Evolutionary conservation across 2,888 invertebrate species (phyloP).

Genomic region (Oscheius myriophilus): DNA sequence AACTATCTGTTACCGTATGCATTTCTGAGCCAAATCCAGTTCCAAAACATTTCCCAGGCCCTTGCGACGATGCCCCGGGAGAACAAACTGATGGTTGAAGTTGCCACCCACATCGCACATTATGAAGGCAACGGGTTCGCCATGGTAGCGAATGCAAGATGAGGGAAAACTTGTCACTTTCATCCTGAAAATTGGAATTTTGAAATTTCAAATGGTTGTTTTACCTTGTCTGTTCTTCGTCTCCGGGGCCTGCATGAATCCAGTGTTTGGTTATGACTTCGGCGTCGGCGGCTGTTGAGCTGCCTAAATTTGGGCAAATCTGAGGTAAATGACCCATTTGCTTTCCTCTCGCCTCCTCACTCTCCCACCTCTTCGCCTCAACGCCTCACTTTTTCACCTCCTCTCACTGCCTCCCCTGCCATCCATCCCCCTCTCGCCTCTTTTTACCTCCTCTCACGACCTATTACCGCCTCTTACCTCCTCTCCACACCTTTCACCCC

Average conservation of each 20-base stretch:
- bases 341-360: too few species aligned
- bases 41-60: not conserved
- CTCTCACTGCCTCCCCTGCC: too few species aligned
- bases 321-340: not conserved
- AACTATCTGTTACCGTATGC: slow-evolving; percentile 2
- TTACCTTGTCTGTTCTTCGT: slow-evolving; percentile 9
- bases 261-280: not conserved
- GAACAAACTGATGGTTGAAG: slow-evolving; percentile 3
- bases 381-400: too few species aligned
- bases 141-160: not conserved
- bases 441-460: too few species aligned
- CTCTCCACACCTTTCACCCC: too few species aligned
- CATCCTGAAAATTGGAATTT: not conserved
- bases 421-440: too few species aligned
- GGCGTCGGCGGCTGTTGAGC: slow-evolving; percentile 1
- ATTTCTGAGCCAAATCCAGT: not conserved
- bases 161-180: not conserved
- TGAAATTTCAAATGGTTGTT: not conserved
- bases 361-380: too few species aligned
- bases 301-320: not conserved
- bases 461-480: too few species aligned
- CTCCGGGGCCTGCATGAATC: slow-evolving; percentile 2
- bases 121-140: not conserved
- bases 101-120: not conserved
- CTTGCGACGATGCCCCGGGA: not conserved